Evolutionary conservation across 2,797 vertebrate genomes (phyloP).

Genomic region (Amphiprion clarkii): DNA sequence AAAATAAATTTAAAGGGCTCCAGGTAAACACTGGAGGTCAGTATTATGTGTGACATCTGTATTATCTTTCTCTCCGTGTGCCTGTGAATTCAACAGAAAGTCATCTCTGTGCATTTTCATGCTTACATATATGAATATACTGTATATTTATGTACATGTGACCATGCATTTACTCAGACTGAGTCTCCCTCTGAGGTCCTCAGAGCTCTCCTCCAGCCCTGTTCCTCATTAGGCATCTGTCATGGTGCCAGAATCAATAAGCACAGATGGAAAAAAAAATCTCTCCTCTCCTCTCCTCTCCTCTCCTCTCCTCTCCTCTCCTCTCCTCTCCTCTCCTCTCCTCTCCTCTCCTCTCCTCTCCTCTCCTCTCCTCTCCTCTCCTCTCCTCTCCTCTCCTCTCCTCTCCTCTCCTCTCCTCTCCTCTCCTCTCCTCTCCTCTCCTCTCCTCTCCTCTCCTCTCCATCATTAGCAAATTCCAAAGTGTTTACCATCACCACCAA

Average conservation of each 20-base stretch:
- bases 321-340: constrained; percentile 48
- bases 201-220: constrained; percentile 76
- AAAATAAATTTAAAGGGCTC: background rate
- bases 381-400: constrained; percentile 43
- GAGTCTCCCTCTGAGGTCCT: constrained; percentile 71
- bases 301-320: constrained; percentile 21
- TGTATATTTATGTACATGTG: constrained; percentile 53
- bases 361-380: constrained; percentile 25
- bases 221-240: constrained; percentile 83
- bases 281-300: constrained; percentile 23
- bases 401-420: constrained; percentile 29
- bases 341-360: constrained; percentile 27
- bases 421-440: background rate
- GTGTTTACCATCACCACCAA: constrained; percentile 77
- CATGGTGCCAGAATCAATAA: constrained; percentile 86
- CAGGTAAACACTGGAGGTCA: background rate
- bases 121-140: constrained; percentile 33
- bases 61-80: constrained; percentile 7
- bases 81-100: constrained; percentile 22
- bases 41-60: constrained; percentile 8
- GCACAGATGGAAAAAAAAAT: constrained; percentile 72
- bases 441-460: constrained; percentile 25
- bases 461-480: constrained; percentile 82
- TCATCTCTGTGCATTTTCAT: constrained; percentile 14
- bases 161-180: constrained; percentile 54